Base-by-base conservation (phyloP, 2,888 invertebrate species). In the Ophioninae sp. region DNA sequence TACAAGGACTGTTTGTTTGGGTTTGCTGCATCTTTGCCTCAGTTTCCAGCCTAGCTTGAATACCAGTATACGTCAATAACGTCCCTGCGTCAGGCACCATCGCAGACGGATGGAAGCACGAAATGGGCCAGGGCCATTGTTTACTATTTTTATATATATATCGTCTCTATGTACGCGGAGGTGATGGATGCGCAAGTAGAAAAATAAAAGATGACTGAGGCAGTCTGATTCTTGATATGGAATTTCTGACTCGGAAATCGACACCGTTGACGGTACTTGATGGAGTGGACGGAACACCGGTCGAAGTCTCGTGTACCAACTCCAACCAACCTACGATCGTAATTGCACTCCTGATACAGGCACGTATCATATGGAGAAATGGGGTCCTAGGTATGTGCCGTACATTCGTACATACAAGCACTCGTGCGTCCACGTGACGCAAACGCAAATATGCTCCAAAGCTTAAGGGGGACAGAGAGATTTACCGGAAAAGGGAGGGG, bases 171-270 rank as follows among this genome's bases (percentile, higher is more conserved):
- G 13, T 63, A 30, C 13, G 51, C 58, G 39, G 59, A 56, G 23
- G 68, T 63, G 17, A 30, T 68, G 63, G 63, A 30, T 51, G 20
- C 5, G 0, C 56, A 10, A 22, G 8, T 44, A 44, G 23, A 22
- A 63, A 61, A 58, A 30, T n/a, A 30, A 56, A 30, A 51, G 65
- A 17, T 30, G n/a, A 61, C 20, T 65, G n/a, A 51, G 30, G 23
- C 22, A 71, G 65, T 0, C 41, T 68, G 64, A 2, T 44, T 63
- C 71, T n/a, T 65, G 58, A 72, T 68, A 61, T 61, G 20, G 67
- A 83, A 73, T 17, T 37, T 68, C 76, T 63, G 51, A 56, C 64
- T 22, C n/a, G n/a, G n/a, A n/a, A n/a, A n/a, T n/a, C n/a, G 59
- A 59, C 59, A 51, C 13, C 51, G 17, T 51, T 51, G 13, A 13